These are phyloP conservation scores for Gadus macrocephalus DNA, from an alignment of 2,113 vertebrate species.

Conservation along the genomic window DNA sequence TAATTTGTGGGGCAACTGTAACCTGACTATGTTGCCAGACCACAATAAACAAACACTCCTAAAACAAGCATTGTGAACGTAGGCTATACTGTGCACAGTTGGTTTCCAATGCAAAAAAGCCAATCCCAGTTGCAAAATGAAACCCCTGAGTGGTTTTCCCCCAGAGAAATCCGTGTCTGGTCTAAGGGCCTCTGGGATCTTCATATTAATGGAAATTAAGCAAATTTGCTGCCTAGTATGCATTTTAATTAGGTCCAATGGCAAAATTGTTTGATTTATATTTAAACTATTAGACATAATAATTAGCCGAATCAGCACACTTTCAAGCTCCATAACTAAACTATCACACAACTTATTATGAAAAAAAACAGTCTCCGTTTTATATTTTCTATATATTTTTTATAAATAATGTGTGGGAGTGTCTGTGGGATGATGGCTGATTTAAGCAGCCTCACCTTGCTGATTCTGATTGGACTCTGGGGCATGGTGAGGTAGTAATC, in stretches of 20 bases:
- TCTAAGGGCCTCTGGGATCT: constrained; percentile 34
- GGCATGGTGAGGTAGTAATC: no score
- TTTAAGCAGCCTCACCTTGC: no score
- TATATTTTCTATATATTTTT: constrained; percentile 17
- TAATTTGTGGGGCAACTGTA: no score
- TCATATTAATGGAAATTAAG: constrained; percentile 9
- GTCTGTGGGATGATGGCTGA: constrained; percentile 16
- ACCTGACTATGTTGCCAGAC: no score
- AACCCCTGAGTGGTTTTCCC: constrained; percentile 16
- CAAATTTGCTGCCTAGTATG: constrained; percentile 46
- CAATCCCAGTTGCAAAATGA: background rate
- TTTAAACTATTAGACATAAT: constrained; percentile 63
- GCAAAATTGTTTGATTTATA: constrained; percentile 50
- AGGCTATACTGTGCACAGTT: no score
- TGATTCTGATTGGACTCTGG: no score
- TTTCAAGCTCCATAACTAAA: constrained; percentile 37
- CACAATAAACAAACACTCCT: no score
- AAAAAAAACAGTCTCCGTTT: background rate
- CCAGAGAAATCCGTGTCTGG: constrained; percentile 25
- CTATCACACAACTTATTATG: background rate
- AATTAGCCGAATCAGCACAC: constrained; percentile 57
- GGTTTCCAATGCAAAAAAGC: no score
- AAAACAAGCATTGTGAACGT: no score
- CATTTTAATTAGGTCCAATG: constrained; percentile 62
- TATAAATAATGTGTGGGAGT: constrained; percentile 14